phyloP scores from a whole-genome alignment of 2,888 invertebrate species.

The Cynaeus angustus region DNA sequence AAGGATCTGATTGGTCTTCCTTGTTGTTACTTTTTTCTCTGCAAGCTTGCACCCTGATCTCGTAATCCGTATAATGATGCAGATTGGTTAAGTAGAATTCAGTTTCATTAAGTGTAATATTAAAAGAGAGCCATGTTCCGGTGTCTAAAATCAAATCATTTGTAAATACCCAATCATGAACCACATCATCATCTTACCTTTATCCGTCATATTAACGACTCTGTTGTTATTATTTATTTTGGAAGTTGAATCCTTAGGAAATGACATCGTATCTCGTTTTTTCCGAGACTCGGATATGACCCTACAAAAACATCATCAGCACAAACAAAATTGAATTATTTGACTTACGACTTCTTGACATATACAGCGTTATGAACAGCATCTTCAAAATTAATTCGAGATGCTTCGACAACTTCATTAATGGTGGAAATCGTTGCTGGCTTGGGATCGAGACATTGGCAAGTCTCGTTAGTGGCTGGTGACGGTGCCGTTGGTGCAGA shows the following conservation, averaged over 20 bases:
- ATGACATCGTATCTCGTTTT: conserved; percentile 48
- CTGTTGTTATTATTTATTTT: conserved; percentile 51
- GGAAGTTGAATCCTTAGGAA: conserved; percentile 44
- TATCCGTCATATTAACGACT: not conserved
- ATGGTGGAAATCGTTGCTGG: conserved; percentile 39
- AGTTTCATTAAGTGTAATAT: conserved; percentile 61
- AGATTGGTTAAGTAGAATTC: conserved; percentile 77
- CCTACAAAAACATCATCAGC: conserved; percentile 38
- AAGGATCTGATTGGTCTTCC: conserved; percentile 66
- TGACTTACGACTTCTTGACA: conserved; percentile 68
- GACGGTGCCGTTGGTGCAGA: conserved; percentile 46
- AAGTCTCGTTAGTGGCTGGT: conserved; percentile 53
- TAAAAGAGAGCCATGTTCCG: conserved; percentile 12
- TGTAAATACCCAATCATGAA: no score
- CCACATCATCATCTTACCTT: no score
- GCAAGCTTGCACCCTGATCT: conserved; percentile 85
- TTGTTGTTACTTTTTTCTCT: conserved; percentile 72
- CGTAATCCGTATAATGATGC: conserved; percentile 86
- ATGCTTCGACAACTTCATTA: conserved; percentile 76
- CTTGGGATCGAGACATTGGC: conserved; percentile 54
- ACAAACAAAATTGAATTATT: not conserved
- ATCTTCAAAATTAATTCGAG: conserved; percentile 85
- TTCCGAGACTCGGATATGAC: conserved; percentile 48
- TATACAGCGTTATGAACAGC: conserved; percentile 86
- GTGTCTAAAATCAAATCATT: conserved; percentile 7